Base-by-base conservation (phyloP, 2,113 vertebrate genomes). In the Miniopterus natalensis region DNA sequence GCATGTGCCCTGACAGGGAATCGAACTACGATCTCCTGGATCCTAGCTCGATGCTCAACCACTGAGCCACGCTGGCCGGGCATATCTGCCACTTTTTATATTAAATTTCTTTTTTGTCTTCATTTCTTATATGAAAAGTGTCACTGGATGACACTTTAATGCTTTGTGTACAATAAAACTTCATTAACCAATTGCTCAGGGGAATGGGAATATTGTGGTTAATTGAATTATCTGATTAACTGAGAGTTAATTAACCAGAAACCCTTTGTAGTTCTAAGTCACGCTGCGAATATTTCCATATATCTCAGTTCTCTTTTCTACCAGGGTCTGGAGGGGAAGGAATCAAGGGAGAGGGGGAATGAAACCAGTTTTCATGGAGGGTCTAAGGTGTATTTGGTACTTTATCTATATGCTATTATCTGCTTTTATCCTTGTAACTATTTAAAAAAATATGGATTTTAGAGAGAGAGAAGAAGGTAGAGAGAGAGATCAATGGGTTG, bases 211-310 rank as follows among this genome's bases (percentile, higher is more conserved):
- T 92, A 49, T 70, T 90, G 70, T 96, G 95, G 88, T 94, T 95
- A 96, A 97, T 96, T 96, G 96, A 96, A 98, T 97, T 95, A 95
- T 95, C 93, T 97, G 97, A 97, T 97, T 97, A 97, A 97, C 77
- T 97, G 90, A 97, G 90, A 96, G 90, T 95, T 98, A 97, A 97
- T 96, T 96, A 97, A 92, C 92, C 94, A 95, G 92, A 97, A 97
- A 97, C 70, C 23, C 77, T 90, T 92, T 94, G 84, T 71, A 92
- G 83, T 96, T 94, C 55, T 45, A 88, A 95, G 45, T 45, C 55
- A 85, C 74, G 73, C 66, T 92, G 81, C 15, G 31, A 90, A 71
- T 36, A 92, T 84, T 68, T 57, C 49, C 57, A 49, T 29, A 20
- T 29, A 63, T 53, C 36, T 49, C 53, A 83, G 21, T 27, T 71